These are phyloP conservation scores for Syrphus vitripennis DNA, from an alignment of 2,888 invertebrate species.

Conservation along the genomic window DNA sequence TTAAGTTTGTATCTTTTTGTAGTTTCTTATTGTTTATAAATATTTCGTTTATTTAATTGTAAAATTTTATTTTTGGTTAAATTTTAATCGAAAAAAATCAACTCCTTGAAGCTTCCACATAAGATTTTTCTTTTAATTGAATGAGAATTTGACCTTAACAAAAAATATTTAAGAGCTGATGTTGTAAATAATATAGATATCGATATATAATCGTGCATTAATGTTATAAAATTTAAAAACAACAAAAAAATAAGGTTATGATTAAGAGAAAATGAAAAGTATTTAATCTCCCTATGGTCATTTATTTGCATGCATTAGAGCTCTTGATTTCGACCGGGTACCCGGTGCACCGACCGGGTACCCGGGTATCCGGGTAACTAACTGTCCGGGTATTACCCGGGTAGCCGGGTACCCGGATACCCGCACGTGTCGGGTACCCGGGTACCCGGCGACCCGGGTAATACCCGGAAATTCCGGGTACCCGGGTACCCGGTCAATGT, in stretches of 20 bases:
- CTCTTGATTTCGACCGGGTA: too few relatives aligned
- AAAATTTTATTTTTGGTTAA: neutral
- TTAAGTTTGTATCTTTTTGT: constrained; percentile 27
- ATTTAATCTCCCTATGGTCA: constrained; percentile 43
- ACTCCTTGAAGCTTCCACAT: constrained; percentile 55
- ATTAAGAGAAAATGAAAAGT: neutral
- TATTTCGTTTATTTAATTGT: constrained; percentile 5
- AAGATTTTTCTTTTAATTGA: constrained; percentile 19
- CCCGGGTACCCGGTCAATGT: too few relatives aligned
- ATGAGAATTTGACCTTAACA: neutral
- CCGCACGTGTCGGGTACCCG: too few relatives aligned
- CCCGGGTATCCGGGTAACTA: too few relatives aligned
- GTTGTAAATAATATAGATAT: neutral
- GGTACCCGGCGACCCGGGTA: too few relatives aligned
- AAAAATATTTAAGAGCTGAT: neutral
- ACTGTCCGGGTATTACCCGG: too few relatives aligned
- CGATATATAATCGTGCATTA: constrained; percentile 2
- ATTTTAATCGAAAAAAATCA: neutral
- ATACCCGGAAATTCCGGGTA: too few relatives aligned
- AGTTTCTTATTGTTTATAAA: constrained; percentile 49
- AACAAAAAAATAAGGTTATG: neutral
- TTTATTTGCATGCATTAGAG: constrained; percentile 67
- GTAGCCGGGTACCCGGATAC: too few relatives aligned
- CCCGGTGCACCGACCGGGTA: too few relatives aligned
- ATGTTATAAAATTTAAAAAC: neutral